Conservation (phyloP, 2,888 invertebrate species). For the Pecten maximus region DNA sequence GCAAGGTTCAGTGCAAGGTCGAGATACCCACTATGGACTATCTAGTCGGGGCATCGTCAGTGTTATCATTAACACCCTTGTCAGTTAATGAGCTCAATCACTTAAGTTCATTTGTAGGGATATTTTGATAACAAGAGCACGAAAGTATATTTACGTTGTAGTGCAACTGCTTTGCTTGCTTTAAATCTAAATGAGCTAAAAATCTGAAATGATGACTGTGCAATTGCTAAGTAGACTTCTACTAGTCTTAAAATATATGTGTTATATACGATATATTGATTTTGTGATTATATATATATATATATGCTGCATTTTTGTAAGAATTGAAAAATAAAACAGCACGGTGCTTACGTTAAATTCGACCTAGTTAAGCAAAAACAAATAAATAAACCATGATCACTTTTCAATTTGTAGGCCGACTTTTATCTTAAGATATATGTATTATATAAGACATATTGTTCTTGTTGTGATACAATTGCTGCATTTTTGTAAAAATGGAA, state of each 20-base stretch:
- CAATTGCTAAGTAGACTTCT: no score
- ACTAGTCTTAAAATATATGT: no score
- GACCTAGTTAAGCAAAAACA: no score
- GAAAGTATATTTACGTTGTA: not conserved
- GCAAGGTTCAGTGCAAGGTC: conserved; percentile 13
- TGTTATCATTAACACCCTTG: not conserved
- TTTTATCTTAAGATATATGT: no score
- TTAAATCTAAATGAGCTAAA: no score
- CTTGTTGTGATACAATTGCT: no score
- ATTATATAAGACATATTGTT: no score
- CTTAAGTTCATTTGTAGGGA: not conserved
- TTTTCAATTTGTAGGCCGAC: no score
- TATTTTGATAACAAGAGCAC: not conserved
- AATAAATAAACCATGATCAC: no score
- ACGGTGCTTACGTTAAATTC: no score
- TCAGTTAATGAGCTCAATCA: not conserved
- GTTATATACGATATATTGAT: not conserved
- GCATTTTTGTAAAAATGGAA: not conserved
- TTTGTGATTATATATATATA: not conserved
- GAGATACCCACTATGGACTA: not conserved
- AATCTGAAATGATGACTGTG: not conserved
- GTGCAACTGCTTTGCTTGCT: no score
- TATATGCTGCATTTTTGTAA: not conserved
- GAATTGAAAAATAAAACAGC: not conserved
- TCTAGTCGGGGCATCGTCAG: not conserved